These are phyloP conservation scores for Eleutherodactylus coqui DNA, from an alignment of 2,797 vertebrate genomes.

Conservation along the genomic window DNA sequence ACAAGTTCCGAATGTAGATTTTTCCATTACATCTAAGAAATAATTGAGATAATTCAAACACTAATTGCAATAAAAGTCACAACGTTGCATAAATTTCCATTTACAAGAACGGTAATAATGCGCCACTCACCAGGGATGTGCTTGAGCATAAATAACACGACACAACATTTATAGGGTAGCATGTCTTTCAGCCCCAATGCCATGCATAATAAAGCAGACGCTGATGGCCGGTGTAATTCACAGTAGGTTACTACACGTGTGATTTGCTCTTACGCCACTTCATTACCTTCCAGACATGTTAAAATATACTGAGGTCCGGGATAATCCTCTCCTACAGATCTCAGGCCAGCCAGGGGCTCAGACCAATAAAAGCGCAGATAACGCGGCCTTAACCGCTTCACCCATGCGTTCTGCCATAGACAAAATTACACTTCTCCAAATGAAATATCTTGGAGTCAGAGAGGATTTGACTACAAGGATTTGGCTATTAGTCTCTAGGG, in stretches of 20 bases:
- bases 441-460: background rate
- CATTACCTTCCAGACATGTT: slow-evolving; percentile 45
- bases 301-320: slow-evolving; percentile 38
- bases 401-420: background rate
- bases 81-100: background rate
- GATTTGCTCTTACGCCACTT: slow-evolving; percentile 33
- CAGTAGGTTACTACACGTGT: background rate
- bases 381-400: background rate
- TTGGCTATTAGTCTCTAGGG: background rate
- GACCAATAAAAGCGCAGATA: slow-evolving; percentile 50
- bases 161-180: background rate
- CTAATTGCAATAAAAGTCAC: background rate
- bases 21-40: background rate
- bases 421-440: background rate
- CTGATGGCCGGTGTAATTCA: background rate
- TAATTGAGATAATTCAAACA: background rate
- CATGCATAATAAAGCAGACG: slow-evolving; percentile 43
- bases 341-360: background rate
- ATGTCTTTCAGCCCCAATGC: slow-evolving; percentile 19
- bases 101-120: background rate
- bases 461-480: slow-evolving; percentile 21
- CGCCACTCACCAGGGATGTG: background rate
- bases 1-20: too few relatives aligned
- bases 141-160: background rate
- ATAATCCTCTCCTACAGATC: slow-evolving; percentile 18